A percentile compares a stretch with the other conserved stretches of the same genome.
Conservation (phyloP, 2,888 invertebrate genomes). For the Branchipolynoe longqiensis region DNA sequence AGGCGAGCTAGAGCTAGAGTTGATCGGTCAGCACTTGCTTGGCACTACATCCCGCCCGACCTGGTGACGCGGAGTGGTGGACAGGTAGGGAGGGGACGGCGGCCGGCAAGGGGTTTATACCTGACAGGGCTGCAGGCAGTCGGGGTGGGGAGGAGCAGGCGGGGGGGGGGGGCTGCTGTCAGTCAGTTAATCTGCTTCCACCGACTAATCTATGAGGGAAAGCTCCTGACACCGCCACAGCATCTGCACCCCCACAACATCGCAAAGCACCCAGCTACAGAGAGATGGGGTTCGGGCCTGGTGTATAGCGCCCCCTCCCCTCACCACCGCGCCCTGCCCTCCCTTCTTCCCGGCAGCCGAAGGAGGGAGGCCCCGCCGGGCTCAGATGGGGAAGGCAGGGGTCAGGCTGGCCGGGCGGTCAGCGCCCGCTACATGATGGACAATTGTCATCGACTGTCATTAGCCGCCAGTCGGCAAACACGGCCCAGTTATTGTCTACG, state of each 20-base stretch:
- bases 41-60: neutral
- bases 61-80: no score
- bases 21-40: neutral
- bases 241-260: neutral
- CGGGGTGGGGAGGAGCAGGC: neutral
- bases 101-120: neutral
- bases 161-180: neutral
- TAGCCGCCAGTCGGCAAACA: neutral
- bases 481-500: neutral
- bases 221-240: neutral
- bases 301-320: no score
- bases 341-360: neutral
- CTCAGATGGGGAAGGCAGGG: neutral
- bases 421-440: neutral
- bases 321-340: neutral
- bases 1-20: neutral
- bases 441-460: neutral
- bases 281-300: no score
- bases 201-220: neutral
- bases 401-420: neutral
- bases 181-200: neutral
- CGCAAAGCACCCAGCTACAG: no score
- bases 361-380: neutral
- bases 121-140: neutral
- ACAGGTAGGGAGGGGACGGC: no score